phyloP scores from a whole-genome alignment of 2,113 vertebrate genomes.

The Panthera leo region DNA sequence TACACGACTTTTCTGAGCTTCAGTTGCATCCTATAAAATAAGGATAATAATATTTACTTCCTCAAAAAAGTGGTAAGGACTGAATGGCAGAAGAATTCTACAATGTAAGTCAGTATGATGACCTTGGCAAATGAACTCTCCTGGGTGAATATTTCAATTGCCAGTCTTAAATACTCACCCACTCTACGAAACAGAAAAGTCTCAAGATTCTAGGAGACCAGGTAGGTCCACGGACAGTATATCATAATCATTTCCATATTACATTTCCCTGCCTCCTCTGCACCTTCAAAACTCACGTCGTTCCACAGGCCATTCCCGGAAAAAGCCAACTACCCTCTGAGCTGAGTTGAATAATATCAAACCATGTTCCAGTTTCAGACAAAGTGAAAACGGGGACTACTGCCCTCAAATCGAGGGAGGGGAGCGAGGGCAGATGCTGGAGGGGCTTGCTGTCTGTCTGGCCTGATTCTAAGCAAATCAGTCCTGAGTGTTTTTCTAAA shows the following conservation, averaged over 20 bases:
- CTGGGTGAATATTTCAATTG: background rate
- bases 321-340: background rate
- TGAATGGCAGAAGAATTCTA: background rate
- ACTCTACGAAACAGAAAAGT: background rate
- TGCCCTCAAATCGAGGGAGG: background rate
- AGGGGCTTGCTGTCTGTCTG: background rate
- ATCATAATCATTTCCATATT: background rate
- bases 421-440: fast-evolving
- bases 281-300: background rate
- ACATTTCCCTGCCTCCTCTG: background rate
- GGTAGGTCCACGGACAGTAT: background rate
- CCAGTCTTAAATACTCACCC: background rate
- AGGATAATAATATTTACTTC: background rate
- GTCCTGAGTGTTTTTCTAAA: background rate
- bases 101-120: background rate
- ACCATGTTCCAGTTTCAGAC: background rate
- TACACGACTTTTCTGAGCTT: background rate
- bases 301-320: background rate
- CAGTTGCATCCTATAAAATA: background rate
- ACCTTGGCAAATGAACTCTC: background rate
- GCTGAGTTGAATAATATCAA: background rate
- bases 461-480: background rate
- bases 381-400: background rate
- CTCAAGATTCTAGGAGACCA: background rate
- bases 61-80: background rate